Evolutionary conservation across 2,113 vertebrate species (phyloP), one percentile per base, ranked within the genome.

Genomic region (Orycteropus afer): DNA sequence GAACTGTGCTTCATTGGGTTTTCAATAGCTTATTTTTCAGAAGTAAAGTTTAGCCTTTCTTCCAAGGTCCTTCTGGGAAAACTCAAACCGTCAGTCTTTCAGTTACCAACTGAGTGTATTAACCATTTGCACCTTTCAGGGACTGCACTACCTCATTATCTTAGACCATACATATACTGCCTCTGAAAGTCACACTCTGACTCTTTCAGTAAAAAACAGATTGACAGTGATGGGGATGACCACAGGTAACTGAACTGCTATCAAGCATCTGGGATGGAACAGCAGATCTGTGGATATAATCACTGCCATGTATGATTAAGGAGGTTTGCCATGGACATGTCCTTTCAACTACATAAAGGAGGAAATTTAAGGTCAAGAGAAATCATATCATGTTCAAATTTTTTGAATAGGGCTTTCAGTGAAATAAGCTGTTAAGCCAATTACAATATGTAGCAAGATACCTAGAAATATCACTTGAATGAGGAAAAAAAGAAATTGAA

Each of bases 361-460:
- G 47, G 87, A 95, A 89, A 91, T 73, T 1, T 18, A 53, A 14
- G 71, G 40, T 61, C 89, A 95, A 96, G 29, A n/a, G 81, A 95
- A 93, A 67, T 74, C 25, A 69, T 7, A 11, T 3, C n/a, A 45
- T 45, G 71, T 63, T 95, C 84, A 78, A 63, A 32, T 22, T 89
- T 89, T 92, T 10, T 91, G 29, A 91, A 86, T 20, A 94, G 61
- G 42, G 18, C 80, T 96, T 93, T 88, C 76, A 40, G 51, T 69
- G 71, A 93, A 86, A 93, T 95, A 81, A 95, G 83, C 55, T 93
- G 74, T 69, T 91, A 90, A 76, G 61, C 61, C 69, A 40, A 77
- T 71, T 89, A 87, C 85, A 93, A 57, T 78, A 87, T 65, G 73
- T 12, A 2, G 77, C 73, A 65, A 92, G 69, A 49, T 59, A 93